Percentiles rank a stretch among this genome's conserved stretches.
phyloP scores from a whole-genome alignment of 2,797 vertebrate genomes.

The Darevskia nairensis region DNA sequence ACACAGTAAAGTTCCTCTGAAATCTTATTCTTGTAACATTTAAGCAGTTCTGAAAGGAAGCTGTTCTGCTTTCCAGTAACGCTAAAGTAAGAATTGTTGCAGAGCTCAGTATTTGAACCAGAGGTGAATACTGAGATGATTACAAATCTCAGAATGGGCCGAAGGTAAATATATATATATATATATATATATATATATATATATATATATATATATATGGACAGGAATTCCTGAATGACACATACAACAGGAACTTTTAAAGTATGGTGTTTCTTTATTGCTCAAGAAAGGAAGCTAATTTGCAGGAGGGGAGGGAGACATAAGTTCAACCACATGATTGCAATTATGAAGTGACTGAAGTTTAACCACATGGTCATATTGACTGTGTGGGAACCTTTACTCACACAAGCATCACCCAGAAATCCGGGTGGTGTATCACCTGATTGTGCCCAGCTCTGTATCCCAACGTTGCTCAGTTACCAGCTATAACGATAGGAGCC shows the following conservation, averaged over 20 bases:
- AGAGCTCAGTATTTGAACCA: not conserved
- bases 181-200: no score
- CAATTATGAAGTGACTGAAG: not conserved
- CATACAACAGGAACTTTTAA: not conserved
- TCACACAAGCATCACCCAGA: not conserved
- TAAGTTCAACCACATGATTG: not conserved
- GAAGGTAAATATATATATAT: not conserved
- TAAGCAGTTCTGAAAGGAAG: slow-evolving; percentile 9
- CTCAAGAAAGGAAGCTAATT: not conserved
- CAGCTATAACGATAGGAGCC: slow-evolving; percentile 26
- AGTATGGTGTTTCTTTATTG: not conserved
- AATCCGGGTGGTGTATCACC: slow-evolving; percentile 19
- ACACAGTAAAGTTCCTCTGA: not conserved
- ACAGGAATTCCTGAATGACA: not conserved
- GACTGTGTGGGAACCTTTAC: not conserved
- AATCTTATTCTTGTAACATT: not conserved
- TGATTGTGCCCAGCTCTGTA: slow-evolving; percentile 18
- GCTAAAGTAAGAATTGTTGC: not conserved
- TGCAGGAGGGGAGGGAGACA: not conserved
- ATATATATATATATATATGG: not conserved
- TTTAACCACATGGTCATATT: not conserved
- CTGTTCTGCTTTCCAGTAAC: not conserved
- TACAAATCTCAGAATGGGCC: not conserved
- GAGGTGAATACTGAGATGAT: not conserved
- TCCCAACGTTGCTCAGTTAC: slow-evolving; percentile 22